Conservation (phyloP, 1,140 invertebrate genomes). For the Drosophila lacteicornis region DNA sequence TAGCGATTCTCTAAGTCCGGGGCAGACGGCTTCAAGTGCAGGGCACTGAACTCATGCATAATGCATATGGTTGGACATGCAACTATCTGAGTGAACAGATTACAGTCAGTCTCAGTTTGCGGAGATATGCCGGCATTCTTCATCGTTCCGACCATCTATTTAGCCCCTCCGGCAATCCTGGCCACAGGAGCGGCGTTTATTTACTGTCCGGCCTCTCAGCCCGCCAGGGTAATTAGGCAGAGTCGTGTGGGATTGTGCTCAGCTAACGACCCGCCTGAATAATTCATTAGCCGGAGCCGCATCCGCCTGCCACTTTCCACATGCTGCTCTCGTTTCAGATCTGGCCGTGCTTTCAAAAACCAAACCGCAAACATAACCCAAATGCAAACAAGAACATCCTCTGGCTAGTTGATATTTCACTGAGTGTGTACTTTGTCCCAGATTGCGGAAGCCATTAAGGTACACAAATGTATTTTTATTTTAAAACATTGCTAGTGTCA, state of each 20-base stretch:
- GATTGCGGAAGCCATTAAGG: conserved; percentile 15
- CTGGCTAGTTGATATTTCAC: conserved; percentile 41
- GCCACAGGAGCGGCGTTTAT: conserved; percentile 30
- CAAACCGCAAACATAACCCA: conserved; percentile 65
- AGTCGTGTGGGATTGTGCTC: conserved; percentile 48
- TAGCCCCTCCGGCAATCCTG: conserved; percentile 5
- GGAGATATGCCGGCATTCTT: conserved; percentile 24
- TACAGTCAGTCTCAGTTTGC: conserved; percentile 48
- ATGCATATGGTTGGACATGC: conserved; percentile 56
- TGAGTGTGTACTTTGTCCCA: conserved; percentile 17
- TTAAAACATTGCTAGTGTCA: background rate
- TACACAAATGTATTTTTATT: conserved; percentile 1
- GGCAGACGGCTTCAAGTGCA: conserved; percentile 13
- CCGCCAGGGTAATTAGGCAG: conserved; percentile 65
- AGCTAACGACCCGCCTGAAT: conserved; percentile 73
- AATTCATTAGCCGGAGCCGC: conserved; percentile 67
- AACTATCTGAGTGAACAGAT: conserved; percentile 66
- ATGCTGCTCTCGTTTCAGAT: conserved; percentile 13
- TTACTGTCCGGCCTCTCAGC: conserved; percentile 53
- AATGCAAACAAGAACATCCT: conserved; percentile 65
- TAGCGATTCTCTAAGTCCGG: conserved; percentile 6
- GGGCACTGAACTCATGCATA: conserved; percentile 73
- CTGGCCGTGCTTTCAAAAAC: conserved; percentile 46
- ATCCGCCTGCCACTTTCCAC: conserved; percentile 17
- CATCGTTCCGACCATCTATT: conserved; percentile 18